Evolutionary conservation across 2,113 vertebrate genomes (phyloP).

Genomic region (Calonectris borealis): DNA sequence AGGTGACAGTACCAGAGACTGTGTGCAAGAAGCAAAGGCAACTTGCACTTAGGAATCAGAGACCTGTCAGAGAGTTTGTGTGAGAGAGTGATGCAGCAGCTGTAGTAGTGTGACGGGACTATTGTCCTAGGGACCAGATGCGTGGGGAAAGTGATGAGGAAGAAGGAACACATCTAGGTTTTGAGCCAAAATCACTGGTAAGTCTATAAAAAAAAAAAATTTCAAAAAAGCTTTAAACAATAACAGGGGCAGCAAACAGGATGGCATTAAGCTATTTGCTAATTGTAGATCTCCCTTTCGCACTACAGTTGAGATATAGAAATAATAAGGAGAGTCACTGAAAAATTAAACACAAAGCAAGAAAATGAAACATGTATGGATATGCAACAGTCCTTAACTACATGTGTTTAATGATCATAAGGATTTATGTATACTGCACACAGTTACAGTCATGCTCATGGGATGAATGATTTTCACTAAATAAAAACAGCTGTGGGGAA

Average conservation of each 20-base stretch:
- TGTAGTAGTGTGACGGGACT: neutral
- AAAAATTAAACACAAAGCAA: conserved; percentile 65
- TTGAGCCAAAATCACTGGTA: neutral
- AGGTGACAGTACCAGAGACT: neutral
- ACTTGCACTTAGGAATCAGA: neutral
- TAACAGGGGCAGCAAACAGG: neutral
- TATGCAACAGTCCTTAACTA: conserved; percentile 73
- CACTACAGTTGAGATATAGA: conserved; percentile 47
- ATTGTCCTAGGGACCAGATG: neutral
- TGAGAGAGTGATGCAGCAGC: neutral
- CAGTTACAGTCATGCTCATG: conserved; percentile 65
- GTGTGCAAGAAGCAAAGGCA: neutral
- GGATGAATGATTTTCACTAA: conserved; percentile 74
- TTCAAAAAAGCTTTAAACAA: neutral
- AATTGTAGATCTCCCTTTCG: neutral
- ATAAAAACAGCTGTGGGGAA: conserved; percentile 79
- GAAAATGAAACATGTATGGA: conserved; percentile 57
- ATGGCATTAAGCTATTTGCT: neutral
- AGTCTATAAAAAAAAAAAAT: neutral
- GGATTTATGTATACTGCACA: conserved; percentile 72
- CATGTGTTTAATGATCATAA: conserved; percentile 76
- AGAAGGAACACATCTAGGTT: neutral
- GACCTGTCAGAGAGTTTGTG: neutral
- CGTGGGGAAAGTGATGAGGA: neutral
- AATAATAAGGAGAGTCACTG: conserved; percentile 46